Conservation (phyloP, 2,888 invertebrate genomes). For the Dasypogon diadema region DNA sequence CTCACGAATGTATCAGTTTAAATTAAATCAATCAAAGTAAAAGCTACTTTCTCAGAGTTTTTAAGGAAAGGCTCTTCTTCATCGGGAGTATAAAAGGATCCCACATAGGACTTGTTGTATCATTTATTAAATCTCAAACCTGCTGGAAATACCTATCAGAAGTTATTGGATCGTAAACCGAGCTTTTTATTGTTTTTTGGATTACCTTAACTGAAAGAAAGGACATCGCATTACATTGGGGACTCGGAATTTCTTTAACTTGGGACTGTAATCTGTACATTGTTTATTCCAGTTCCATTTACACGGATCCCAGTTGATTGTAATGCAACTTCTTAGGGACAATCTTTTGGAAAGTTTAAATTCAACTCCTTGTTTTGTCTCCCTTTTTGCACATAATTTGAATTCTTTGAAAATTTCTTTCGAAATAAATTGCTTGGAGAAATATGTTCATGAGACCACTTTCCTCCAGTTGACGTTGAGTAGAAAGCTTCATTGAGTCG, state of each 20-base stretch:
- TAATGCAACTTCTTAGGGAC: background rate
- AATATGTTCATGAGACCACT: constrained; percentile 10
- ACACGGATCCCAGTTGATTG: constrained; percentile 24
- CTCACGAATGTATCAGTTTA: too few species aligned
- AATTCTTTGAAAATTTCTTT: constrained; percentile 33
- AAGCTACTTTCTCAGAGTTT: too few species aligned
- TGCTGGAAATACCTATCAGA: background rate
- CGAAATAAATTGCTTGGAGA: constrained; percentile 29
- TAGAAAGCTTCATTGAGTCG: constrained; percentile 12
- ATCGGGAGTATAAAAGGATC: too few species aligned
- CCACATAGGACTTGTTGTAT: background rate
- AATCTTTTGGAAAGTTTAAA: constrained; percentile 25
- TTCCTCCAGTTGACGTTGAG: constrained; percentile 3
- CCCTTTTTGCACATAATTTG: constrained; percentile 18
- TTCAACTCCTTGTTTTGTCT: background rate
- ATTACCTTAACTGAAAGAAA: background rate
- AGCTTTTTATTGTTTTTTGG: constrained; percentile 7
- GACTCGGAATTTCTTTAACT: too few species aligned
- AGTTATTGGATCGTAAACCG: constrained; percentile 15
- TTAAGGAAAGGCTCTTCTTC: too few species aligned
- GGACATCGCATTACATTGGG: background rate
- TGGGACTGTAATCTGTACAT: background rate
- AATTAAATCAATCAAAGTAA: too few species aligned
- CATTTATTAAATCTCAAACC: background rate
- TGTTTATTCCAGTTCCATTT: constrained; percentile 30